Base-by-base conservation (phyloP, 2,888 invertebrate genomes). In the Aleiodes leptofemur region DNA sequence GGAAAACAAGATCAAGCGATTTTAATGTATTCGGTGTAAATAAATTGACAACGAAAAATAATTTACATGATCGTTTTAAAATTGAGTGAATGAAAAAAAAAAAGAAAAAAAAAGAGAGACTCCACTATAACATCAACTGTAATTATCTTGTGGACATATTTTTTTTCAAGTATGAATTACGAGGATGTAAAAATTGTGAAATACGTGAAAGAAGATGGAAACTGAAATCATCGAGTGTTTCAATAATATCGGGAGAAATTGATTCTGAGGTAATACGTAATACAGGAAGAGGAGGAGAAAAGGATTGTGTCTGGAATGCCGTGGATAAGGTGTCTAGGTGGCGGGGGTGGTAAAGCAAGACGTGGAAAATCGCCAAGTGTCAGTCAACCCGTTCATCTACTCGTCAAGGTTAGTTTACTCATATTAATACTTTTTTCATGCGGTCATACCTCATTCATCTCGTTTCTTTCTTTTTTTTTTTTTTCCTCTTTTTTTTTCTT, bases 291-390 rank as follows among this genome's bases (percentile, higher is more conserved):
- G 79, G 82, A 83, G 83, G 23, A 1, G 23, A 1, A 77, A 81
- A 56, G 48, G 72, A 48, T 53, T 56, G 9, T 56, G 9, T 59
- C 57, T 72, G 84, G 83, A 83, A 89, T 88, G 89, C 89, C 89
- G 88, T 89, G 89, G 89, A 89, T 89, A 84, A 89, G 88, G 86
- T 89, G 89, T 82, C 84, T 89, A 80, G 88, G 89, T 75, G 88
- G 89, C 78, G 85, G 86, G 75, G 86, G 85, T 82, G 86, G 86
- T 73, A 88, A 88, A 83, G 83, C 84, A 82, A 85, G 87, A 80
- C 85, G 88, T 79, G 87, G 86, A 82, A 89, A 89, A 83, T 86
- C 86, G 82, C 86, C 88, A 79, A 88, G 87, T 79, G 88, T 89
- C 87, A 89, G 89, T 82, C 88, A 89, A 73, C 89, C 89, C 82